Evolutionary conservation across 1,140 invertebrate genomes (phyloP).

Genomic region (Delia radicum): DNA sequence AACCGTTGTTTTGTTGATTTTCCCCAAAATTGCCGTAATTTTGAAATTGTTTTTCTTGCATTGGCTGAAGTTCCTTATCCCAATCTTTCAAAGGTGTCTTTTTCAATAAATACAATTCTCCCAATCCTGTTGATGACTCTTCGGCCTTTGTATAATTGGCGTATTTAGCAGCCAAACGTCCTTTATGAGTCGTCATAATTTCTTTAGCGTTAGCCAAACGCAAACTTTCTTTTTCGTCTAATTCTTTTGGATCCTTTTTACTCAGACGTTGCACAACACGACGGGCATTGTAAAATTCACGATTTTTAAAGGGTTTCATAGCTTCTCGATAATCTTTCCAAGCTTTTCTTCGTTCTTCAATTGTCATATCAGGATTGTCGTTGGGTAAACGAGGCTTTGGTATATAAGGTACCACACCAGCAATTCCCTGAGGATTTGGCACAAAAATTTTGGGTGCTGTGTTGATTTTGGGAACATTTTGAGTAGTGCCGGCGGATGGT

Average conservation of each 20-base stretch:
- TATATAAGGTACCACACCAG: not conserved
- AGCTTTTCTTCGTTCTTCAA: slow-evolving; percentile 43
- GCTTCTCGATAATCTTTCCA: slow-evolving; percentile 49
- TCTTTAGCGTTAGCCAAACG: slow-evolving; percentile 43
- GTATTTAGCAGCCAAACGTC: slow-evolving; percentile 25
- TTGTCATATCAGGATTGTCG: not conserved
- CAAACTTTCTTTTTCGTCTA: slow-evolving; percentile 42
- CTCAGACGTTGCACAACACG: slow-evolving; percentile 45
- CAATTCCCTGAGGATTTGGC: not conserved
- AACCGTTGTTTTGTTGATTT: not conserved
- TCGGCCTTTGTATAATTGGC: not conserved
- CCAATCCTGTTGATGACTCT: not conserved
- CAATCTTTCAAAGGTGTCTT: not conserved
- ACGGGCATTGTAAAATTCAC: slow-evolving; percentile 48
- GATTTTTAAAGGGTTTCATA: slow-evolving; percentile 52
- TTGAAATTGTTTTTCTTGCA: not conserved
- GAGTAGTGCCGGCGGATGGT: not conserved
- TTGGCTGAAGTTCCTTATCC: not conserved
- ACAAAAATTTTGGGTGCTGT: not conserved
- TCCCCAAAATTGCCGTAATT: not conserved
- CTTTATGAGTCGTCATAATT: slow-evolving; percentile 43
- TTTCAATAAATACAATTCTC: not conserved
- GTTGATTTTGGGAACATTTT: not conserved
- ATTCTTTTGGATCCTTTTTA: slow-evolving; percentile 38
- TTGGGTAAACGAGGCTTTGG: slow-evolving; percentile 1